Base-by-base conservation (phyloP, 2,797 vertebrate species). In the Xenopus petersii region DNA sequence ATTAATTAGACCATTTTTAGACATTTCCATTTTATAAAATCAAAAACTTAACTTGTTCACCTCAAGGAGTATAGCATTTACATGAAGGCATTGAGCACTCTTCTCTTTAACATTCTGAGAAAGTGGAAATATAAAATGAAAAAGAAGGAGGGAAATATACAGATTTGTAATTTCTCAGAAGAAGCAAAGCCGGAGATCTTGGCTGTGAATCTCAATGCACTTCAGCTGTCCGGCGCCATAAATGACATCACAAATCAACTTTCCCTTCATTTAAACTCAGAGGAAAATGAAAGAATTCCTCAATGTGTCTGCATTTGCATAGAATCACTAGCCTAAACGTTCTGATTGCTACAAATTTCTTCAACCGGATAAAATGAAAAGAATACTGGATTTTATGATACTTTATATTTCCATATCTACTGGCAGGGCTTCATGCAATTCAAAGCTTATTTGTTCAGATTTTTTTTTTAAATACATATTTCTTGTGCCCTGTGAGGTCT, bases 161-260 rank as follows among this genome's bases (percentile, higher is more conserved):
- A 65, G 77, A 79, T 79, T 69, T 79, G 67, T 79, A 79, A 79
- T 79, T 79, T 79, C 77, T 71, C 77, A 79, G 77, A 79, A 79
- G 71, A 74, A 74, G 51, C 68, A 30, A 59, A 47, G 71, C 66
- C 77, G 70, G 69, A 60, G 62, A 74, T 66, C 54, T 64, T 54
- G 49, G 67, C 77, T 70, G 74, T 79, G 77, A 79, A 74, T 79
- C 69, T 74, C 64, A 64, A 70, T 79, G 71, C 77, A 79, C 71
- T 79, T 74, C 77, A 79, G 61, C 77, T 74, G 67, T 66, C 71
- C 77, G 11, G 54, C 51, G 62, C 46, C 42, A 64, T 79, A 79
- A 79, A 79, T 79, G 77, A 74, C 69, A 74, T 79, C 71, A 74
- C 77, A 79, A 79, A 79, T 79, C 77, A 79, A 74, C 59, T 56